Conservation (phyloP, 2,797 vertebrate species). For the Nasua narica region DNA sequence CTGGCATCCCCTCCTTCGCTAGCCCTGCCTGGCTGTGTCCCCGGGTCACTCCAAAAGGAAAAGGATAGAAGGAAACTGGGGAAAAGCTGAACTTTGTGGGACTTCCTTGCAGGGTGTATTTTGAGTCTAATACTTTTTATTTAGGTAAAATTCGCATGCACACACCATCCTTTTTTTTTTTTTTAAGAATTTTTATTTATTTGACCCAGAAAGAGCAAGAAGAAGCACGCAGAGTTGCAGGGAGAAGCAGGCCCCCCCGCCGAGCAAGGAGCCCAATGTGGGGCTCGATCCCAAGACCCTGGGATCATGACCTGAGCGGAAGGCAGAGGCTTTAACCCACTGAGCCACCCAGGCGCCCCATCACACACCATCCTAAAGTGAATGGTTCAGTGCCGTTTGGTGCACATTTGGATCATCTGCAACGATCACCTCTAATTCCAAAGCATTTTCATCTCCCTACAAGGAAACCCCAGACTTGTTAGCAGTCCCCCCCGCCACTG, state of each 20-base stretch:
- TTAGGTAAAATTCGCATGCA: not conserved
- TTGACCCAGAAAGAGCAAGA: no score
- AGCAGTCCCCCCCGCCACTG: not conserved
- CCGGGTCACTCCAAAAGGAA: not conserved
- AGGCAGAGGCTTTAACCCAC: no score
- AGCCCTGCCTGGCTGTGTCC: not conserved
- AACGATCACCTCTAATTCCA: not conserved
- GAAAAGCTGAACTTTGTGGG: not conserved
- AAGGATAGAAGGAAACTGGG: not conserved
- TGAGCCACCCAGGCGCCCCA: no score
- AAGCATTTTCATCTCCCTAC: not conserved
- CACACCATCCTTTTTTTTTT: not conserved
- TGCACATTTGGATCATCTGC: not conserved
- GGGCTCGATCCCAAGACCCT: no score
- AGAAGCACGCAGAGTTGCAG: no score
- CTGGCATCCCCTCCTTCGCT: not conserved
- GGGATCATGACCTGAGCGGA: no score
- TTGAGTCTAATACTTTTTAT: not conserved
- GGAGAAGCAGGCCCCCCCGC: no score
- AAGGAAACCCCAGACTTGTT: not conserved
- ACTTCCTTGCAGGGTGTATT: not conserved
- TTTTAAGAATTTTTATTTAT: no score
- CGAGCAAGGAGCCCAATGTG: no score
- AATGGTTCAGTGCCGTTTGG: not conserved
- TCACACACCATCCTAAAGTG: not conserved